Conservation (phyloP, 2,797 vertebrate species). For the Sebastes jordani region DNA sequence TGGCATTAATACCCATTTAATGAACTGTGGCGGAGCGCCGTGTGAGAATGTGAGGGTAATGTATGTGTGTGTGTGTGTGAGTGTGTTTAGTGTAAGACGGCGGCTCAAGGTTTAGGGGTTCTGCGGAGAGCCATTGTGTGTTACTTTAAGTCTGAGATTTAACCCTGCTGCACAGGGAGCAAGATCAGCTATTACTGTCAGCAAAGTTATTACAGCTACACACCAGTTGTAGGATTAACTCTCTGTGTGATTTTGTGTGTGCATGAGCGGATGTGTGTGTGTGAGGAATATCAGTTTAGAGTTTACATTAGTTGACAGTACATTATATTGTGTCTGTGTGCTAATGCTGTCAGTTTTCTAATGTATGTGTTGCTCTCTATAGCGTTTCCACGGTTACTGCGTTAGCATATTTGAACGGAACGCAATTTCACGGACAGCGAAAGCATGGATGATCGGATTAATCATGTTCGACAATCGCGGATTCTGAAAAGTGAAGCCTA, state of each 20-base stretch:
- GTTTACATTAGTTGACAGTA: conserved; percentile 18
- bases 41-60: conserved; percentile 6
- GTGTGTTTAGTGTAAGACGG: conserved; percentile 35
- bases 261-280: background rate
- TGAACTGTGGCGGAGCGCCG: conserved; percentile 48
- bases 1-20: conserved; percentile 64
- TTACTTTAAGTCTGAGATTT: conserved; percentile 60
- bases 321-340: conserved; percentile 5
- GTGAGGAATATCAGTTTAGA: conserved; percentile 11
- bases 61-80: background rate
- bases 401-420: background rate
- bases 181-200: conserved; percentile 66
- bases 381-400: background rate
- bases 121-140: conserved; percentile 48
- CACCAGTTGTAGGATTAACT: conserved; percentile 53
- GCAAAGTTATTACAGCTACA: conserved; percentile 64
- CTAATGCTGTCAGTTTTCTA: background rate
- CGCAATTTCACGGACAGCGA: background rate
- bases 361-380: background rate
- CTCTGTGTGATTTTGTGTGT: background rate
- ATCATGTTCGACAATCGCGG: background rate
- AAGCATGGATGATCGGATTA: background rate
- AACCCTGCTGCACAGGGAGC: conserved; percentile 57
- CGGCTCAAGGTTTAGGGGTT: conserved; percentile 56
- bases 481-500: background rate